These are phyloP conservation scores for Pseudochirops cupreus DNA, from an alignment of 2,797 vertebrate genomes.

Conservation along the genomic window DNA sequence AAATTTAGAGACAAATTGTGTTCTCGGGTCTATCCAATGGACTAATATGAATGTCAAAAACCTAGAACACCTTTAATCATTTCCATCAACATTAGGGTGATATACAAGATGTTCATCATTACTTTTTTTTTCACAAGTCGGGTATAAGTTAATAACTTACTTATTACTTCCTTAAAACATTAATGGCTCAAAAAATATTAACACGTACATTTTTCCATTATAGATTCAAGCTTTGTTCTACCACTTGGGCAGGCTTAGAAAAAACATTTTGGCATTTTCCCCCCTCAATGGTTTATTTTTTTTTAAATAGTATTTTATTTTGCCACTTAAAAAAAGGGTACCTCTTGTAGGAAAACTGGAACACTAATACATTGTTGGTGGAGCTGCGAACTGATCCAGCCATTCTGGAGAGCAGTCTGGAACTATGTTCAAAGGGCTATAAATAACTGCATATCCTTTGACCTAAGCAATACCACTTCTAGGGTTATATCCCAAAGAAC, in stretches of 20 bases:
- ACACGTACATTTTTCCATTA: slow-evolving; percentile 39
- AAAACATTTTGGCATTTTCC: slow-evolving; percentile 48
- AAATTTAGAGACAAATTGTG: slow-evolving; percentile 33
- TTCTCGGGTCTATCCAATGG: slow-evolving; percentile 10
- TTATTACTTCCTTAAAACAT: slow-evolving; percentile 51
- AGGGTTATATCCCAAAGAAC: too few species aligned
- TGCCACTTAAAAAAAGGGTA: slow-evolving; percentile 35
- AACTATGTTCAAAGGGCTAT: too few species aligned
- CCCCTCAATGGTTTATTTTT: background rate
- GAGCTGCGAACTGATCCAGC: too few species aligned
- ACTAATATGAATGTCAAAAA: slow-evolving; percentile 33
- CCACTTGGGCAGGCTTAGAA: slow-evolving; percentile 57
- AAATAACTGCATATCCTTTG: too few species aligned
- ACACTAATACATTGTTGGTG: too few species aligned
- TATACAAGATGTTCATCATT: slow-evolving; percentile 30
- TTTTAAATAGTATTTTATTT: slow-evolving; percentile 35
- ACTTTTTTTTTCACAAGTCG: background rate
- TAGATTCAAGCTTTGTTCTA: slow-evolving; percentile 31
- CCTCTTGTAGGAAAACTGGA: too few species aligned
- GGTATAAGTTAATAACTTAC: slow-evolving; percentile 28
- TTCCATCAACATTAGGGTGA: slow-evolving; percentile 11
- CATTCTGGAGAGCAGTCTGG: too few species aligned
- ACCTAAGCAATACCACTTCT: too few species aligned
- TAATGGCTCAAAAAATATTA: slow-evolving; percentile 45
- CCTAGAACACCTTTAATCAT: slow-evolving; percentile 30